A percentile compares a stretch with the other conserved stretches of the same genome.
Evolutionary conservation across 1,140 invertebrate species (phyloP).

Genomic region (Druon quercuslanigerum): DNA sequence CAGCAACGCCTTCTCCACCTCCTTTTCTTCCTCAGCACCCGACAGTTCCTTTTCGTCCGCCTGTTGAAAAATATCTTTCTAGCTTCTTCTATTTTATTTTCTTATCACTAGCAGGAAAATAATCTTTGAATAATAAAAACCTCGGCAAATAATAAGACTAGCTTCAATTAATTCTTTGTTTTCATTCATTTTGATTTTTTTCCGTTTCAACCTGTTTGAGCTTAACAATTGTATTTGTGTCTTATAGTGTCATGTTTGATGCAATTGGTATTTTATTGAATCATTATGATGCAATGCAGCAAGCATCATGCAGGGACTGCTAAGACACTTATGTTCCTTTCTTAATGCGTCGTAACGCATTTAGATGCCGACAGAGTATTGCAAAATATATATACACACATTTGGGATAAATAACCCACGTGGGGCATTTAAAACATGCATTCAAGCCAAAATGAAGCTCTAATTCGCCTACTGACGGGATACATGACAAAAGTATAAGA

Average conservation of each 20-base stretch:
- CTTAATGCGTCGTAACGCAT: not conserved
- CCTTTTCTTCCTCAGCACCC: conserved; percentile 81
- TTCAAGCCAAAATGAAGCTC: no score
- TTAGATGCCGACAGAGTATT: not conserved
- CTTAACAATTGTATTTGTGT: conserved; percentile 9
- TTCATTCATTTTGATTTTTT: not conserved
- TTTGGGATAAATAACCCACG: not conserved
- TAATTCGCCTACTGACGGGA: not conserved
- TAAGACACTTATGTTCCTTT: not conserved
- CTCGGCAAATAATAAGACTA: not conserved
- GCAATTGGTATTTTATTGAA: not conserved
- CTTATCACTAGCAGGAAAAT: not conserved
- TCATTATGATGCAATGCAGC: conserved; percentile 25
- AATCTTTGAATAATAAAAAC: conserved; percentile 1
- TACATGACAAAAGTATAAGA: not conserved
- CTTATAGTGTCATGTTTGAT: not conserved
- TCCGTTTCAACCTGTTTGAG: not conserved
- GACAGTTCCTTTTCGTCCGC: conserved; percentile 79
- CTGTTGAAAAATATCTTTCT: conserved; percentile 62
- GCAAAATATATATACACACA: not conserved
- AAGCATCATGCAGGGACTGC: conserved; percentile 39
- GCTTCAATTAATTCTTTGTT: not conserved
- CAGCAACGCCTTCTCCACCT: conserved; percentile 78
- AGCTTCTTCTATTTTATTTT: conserved; percentile 34
- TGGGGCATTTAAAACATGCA: not conserved